Conservation (phyloP, 2,113 vertebrate genomes). For the Ceyx margarethae region DNA sequence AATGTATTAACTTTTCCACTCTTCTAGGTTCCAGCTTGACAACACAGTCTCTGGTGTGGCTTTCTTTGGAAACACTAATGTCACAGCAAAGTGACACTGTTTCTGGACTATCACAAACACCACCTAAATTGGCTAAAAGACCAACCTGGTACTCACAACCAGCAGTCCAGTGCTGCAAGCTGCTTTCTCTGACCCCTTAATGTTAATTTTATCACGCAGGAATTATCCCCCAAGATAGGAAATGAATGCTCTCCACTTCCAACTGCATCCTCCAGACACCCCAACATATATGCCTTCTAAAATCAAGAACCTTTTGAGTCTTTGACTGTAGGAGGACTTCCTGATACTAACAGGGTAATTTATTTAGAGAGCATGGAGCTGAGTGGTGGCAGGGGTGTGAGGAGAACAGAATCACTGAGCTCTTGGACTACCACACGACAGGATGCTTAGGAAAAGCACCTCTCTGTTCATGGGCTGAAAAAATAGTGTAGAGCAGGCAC, state of each 20-base stretch:
- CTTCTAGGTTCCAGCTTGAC: neutral
- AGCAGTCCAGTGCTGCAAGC: neutral
- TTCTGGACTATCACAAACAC: neutral
- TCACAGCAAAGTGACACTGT: neutral
- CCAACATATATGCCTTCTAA: neutral
- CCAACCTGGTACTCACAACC: neutral
- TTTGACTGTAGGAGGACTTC: neutral
- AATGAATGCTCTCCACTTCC: no score
- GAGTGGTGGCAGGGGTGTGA: rapidly evolving
- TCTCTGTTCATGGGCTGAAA: neutral
- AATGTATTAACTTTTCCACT: neutral
- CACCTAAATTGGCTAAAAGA: neutral
- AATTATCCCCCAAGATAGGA: neutral
- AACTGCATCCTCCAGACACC: neutral
- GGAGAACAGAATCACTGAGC: neutral
- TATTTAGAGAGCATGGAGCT: neutral
- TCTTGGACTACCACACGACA: neutral
- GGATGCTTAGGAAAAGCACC: neutral
- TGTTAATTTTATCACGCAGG: neutral
- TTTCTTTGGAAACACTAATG: neutral
- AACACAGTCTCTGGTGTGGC: neutral
- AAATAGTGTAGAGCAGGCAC: neutral
- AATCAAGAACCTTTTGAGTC: neutral
- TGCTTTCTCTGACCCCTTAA: neutral
- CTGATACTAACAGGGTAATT: neutral